Conservation (phyloP, 2,797 vertebrate genomes). For the Trachurus trachurus region DNA sequence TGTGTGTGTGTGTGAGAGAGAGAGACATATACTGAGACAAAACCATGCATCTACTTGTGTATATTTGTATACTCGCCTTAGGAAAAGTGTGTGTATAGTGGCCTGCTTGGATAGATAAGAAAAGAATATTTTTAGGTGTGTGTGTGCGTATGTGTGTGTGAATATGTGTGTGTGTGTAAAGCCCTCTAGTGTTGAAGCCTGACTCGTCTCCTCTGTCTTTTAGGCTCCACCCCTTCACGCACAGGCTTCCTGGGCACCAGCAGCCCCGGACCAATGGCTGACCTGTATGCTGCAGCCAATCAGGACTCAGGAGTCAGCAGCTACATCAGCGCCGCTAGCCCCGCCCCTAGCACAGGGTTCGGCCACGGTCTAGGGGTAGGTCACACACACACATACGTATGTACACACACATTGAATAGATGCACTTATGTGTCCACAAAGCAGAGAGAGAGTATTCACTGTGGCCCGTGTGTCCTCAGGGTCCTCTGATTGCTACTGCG, state of each 20-base stretch:
- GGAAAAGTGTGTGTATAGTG: conserved; percentile 31
- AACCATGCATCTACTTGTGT: too few species aligned
- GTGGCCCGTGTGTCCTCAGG: conserved; percentile 79
- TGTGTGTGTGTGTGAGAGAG: neutral
- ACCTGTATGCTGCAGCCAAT: conserved; percentile 96
- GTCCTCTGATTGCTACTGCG: conserved; percentile 98
- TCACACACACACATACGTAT: conserved; percentile 46
- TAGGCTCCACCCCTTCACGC: conserved; percentile 94
- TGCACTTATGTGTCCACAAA: conserved; percentile 34
- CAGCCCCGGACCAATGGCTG: conserved; percentile 98
- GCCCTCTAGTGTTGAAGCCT: conserved; percentile 49
- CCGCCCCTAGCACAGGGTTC: conserved; percentile 95
- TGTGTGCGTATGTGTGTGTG: conserved; percentile 25
- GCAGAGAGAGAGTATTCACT: conserved; percentile 25
- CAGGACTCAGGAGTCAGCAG: conserved; percentile 97
- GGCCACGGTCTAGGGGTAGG: conserved; percentile 96
- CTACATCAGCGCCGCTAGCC: conserved; percentile 97
- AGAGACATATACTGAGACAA: too few species aligned
- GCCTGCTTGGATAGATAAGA: conserved; percentile 61
- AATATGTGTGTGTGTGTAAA: conserved; percentile 14
- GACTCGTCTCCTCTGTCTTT: conserved; percentile 56
- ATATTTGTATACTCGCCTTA: conserved; percentile 35
- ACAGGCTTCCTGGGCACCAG: conserved; percentile 96
- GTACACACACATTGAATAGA: conserved; percentile 14
- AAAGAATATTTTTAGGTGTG: conserved; percentile 68